These are phyloP conservation scores for Morinoia aosen DNA, from an alignment of 2,888 invertebrate genomes.

Conservation along the genomic window DNA sequence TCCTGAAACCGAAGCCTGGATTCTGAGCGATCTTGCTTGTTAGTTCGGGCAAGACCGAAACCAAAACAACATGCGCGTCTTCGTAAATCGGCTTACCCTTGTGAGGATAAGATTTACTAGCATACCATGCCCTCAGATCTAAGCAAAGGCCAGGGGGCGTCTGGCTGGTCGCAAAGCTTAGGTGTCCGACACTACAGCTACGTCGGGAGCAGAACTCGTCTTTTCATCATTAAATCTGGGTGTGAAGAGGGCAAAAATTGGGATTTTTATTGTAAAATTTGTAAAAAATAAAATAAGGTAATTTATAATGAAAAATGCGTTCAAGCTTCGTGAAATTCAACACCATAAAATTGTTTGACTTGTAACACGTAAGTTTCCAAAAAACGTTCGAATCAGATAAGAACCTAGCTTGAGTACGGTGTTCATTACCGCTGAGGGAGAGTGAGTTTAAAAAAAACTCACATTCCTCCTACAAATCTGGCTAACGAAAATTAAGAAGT, in stretches of 20 bases:
- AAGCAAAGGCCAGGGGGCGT: not conserved
- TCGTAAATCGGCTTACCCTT: conserved; percentile 10
- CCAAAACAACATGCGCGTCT: conserved; percentile 2
- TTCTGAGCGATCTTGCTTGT: not conserved
- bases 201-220: not conserved
- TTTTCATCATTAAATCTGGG: not conserved
- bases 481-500: not conserved
- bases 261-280: not conserved
- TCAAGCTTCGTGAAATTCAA: not conserved
- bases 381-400: not conserved
- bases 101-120: not conserved
- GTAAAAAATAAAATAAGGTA: not conserved
- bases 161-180: not conserved
- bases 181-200: not conserved
- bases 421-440: not conserved
- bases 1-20: not conserved
- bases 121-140: not conserved
- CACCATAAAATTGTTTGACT: not conserved
- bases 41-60: not conserved
- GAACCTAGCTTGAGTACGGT: not conserved
- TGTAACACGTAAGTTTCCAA: not conserved
- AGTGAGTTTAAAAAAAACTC: not conserved
- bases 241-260: not conserved
- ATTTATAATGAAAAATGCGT: not conserved
- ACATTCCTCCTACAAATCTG: not conserved